A percentile compares a stretch with the other conserved stretches of the same genome.
phyloP scores from a whole-genome alignment of 64 coral and sea anemone species.

The Anthopleura sola region DNA sequence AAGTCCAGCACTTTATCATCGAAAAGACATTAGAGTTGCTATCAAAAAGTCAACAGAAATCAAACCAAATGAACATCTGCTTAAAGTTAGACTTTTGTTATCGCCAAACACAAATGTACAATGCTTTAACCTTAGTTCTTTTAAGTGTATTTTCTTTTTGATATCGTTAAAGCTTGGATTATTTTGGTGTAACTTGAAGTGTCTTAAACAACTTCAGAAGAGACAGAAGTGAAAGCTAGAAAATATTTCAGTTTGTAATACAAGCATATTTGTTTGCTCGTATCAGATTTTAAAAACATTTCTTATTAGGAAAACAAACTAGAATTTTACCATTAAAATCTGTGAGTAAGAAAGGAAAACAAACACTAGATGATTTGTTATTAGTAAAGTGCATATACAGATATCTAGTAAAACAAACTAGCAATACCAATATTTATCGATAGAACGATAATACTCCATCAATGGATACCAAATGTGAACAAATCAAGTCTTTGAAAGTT shows the following conservation, averaged over 20 bases:
- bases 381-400: not conserved
- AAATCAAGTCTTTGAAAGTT: not conserved
- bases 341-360: not conserved
- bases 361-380: not conserved
- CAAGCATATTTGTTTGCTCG: too few relatives aligned
- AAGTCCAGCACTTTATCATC: not conserved
- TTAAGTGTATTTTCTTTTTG: conserved; percentile 15
- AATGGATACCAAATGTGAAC: not conserved
- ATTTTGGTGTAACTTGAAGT: not conserved
- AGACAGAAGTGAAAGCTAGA: too few relatives aligned
- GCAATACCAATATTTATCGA: conserved; percentile 4
- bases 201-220: not conserved
- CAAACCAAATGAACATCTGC: not conserved
- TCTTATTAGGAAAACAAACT: not conserved
- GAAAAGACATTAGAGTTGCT: not conserved
- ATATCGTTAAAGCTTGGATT: not conserved
- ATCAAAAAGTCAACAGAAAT: conserved; percentile 16
- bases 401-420: not conserved
- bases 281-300: not conserved
- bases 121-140: not conserved
- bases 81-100: conserved; percentile 3
- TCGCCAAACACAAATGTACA: not conserved
- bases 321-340: not conserved
- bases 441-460: not conserved
- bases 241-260: too few relatives aligned